Base-by-base conservation (phyloP, 1,140 invertebrate species). In the Magallana angulata region DNA sequence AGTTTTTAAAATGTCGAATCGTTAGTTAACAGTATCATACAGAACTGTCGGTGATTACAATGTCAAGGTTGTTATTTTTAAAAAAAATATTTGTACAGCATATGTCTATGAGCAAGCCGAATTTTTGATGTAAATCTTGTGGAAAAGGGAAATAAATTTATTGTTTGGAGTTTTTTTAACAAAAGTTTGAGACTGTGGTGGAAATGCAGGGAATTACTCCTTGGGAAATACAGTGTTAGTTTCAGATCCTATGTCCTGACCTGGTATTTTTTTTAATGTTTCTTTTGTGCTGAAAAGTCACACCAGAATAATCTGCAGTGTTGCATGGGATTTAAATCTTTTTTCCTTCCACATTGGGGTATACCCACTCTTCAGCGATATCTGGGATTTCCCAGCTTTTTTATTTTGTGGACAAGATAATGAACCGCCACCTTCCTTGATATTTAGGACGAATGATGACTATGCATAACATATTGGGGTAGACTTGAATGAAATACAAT, bases 281-380 rank as follows among this genome's bases (percentile, higher is more conserved):
- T 24, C n/a, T 18, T 48, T 24, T 71, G 18, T 71, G 30, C 36
- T 76, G 12, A 12, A 12, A 30, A 76, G 68, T 76, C 68, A 36
- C 68, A 76, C 68, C 14, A 30, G 11, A 76, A 76, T 76, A 30
- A 36, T 12, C 68, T 76, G 68, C 68, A 76, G 7, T 24, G 24
- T 30, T 76, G 68, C 68, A 76, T 76, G 68, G 68, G 68, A 76
- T 76, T 76, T 76, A 76, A 76, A 76, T 76, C 18, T 62, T n/a
- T 62, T 62, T 62, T 62, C n/a, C 14, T 62, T 62, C n/a, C n/a
- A 16, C 60, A n/a, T n/a, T 16, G 14, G 14, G 14, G 36, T 3
- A 48, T 16, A 62, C 68, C 24, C 11, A 76, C 68, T 12, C 18
- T 24, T 30, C 68, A 76, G 24, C 30, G 68, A 76, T 30, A 76